phyloP scores from a whole-genome alignment of 2,888 invertebrate species.

The Synanthedon vespiformis region DNA sequence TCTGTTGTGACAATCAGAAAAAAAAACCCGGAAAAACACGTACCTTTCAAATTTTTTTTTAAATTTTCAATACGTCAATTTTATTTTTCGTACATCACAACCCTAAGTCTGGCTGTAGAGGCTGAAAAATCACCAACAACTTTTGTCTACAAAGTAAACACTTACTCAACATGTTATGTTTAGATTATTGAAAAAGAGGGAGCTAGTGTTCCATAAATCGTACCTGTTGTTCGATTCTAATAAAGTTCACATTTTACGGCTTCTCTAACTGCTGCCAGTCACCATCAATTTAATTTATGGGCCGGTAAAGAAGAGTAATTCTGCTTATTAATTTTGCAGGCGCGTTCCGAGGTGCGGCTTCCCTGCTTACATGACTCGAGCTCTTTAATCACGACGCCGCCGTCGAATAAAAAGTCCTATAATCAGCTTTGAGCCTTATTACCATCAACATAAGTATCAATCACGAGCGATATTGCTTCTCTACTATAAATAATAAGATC shows the following conservation, averaged over 20 bases:
- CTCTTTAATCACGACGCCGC: conserved; percentile 20
- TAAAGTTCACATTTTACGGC: conserved; percentile 47
- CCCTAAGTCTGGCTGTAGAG: too few species aligned
- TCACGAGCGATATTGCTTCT: neutral
- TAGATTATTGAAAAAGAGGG: too few species aligned
- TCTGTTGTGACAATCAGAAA: too few species aligned
- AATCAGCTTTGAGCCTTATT: conserved; percentile 18
- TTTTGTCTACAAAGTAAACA: too few species aligned
- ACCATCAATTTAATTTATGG: conserved; percentile 61
- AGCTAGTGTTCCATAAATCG: neutral
- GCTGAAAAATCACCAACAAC: too few species aligned
- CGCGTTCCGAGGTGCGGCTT: conserved; percentile 43
- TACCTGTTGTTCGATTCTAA: conserved; percentile 43
- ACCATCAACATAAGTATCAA: conserved; percentile 1
- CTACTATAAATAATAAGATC: conserved; percentile 1
- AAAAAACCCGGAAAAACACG: too few species aligned
- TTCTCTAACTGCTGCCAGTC: conserved; percentile 45
- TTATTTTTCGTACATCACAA: too few species aligned
- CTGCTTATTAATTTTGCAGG: conserved; percentile 59
- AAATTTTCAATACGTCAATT: too few species aligned
- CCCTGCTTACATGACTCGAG: conserved; percentile 42
- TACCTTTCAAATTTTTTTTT: too few species aligned
- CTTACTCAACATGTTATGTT: too few species aligned
- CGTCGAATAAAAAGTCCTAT: conserved; percentile 19
- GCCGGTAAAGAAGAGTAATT: conserved; percentile 57